Percentiles rank a stretch among this genome's conserved stretches.
Evolutionary conservation across 2,888 invertebrate genomes (phyloP).

Genomic region (Xestia xanthographa): DNA sequence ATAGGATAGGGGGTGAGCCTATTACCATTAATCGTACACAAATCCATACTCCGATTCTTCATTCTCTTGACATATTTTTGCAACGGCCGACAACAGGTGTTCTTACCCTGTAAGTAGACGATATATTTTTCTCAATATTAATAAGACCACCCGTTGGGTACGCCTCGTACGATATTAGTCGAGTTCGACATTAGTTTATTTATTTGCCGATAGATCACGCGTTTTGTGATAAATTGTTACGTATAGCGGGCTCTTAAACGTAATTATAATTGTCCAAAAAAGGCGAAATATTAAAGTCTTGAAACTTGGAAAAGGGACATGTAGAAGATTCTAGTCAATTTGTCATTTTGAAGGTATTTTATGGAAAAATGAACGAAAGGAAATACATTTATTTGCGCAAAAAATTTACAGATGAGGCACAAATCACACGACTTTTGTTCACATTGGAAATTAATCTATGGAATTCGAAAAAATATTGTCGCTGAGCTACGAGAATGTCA

Average conservation of each 20-base stretch:
- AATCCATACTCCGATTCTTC: not conserved
- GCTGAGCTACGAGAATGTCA: no score
- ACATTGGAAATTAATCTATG: no score
- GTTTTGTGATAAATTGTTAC: slow-evolving; percentile 52
- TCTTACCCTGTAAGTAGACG: slow-evolving; percentile 52
- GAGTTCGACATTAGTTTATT: slow-evolving; percentile 68
- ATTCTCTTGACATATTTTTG: not conserved
- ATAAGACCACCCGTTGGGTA: slow-evolving; percentile 68
- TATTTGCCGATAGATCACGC: slow-evolving; percentile 68
- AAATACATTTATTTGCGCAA: not conserved
- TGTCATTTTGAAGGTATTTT: not conserved
- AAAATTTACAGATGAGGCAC: no score
- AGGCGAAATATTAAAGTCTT: not conserved
- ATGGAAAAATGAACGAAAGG: not conserved
- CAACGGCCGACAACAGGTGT: slow-evolving; percentile 26
- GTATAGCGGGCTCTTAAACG: slow-evolving; percentile 3
- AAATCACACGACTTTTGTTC: no score
- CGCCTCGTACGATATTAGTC: slow-evolving; percentile 62
- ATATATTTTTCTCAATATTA: slow-evolving; percentile 70
- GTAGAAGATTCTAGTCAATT: not conserved
- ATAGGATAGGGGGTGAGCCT: not conserved
- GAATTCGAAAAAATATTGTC: no score
- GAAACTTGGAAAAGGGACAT: not conserved
- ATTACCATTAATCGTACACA: not conserved
- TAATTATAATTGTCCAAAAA: slow-evolving; percentile 43